phyloP scores from a whole-genome alignment of 92 coral and sea anemone species.

The Ricordea florida region DNA sequence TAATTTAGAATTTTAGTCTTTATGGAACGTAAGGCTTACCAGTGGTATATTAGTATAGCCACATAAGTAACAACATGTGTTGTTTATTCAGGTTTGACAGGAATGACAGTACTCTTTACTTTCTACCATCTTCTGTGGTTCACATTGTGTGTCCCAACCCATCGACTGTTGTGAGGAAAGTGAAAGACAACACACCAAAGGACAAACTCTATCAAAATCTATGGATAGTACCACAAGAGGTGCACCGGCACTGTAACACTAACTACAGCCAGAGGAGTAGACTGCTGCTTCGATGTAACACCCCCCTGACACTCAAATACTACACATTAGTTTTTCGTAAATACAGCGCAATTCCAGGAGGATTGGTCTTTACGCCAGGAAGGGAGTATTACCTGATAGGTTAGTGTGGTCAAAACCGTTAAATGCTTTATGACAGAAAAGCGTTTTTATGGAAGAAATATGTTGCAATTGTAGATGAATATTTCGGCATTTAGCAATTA shows the following conservation, averaged over 20 bases:
- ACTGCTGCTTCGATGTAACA: conserved; percentile 52
- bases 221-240: conserved; percentile 66
- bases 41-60: background rate
- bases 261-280: conserved; percentile 38
- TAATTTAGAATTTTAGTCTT: no score
- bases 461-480: no score
- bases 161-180: conserved; percentile 29
- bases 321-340: conserved; percentile 60
- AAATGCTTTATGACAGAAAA: no score
- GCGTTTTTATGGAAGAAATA: no score
- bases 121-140: conserved; percentile 48
- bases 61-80: background rate
- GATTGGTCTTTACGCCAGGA: conserved; percentile 56
- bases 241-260: conserved; percentile 59
- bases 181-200: conserved; percentile 29
- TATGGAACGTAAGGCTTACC: no score
- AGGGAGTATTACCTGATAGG: conserved; percentile 72
- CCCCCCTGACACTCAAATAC: conserved; percentile 59
- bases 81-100: conserved; percentile 36
- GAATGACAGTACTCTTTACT: conserved; percentile 34
- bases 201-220: conserved; percentile 65
- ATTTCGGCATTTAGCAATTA: no score
- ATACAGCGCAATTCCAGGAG: conserved; percentile 58
- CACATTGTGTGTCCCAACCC: conserved; percentile 72
- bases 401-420: background rate